Evolutionary conservation across 2,888 invertebrate species (phyloP), one percentile per base, ranked within the genome.

Genomic region (Vannuccia rotundouncinata): DNA sequence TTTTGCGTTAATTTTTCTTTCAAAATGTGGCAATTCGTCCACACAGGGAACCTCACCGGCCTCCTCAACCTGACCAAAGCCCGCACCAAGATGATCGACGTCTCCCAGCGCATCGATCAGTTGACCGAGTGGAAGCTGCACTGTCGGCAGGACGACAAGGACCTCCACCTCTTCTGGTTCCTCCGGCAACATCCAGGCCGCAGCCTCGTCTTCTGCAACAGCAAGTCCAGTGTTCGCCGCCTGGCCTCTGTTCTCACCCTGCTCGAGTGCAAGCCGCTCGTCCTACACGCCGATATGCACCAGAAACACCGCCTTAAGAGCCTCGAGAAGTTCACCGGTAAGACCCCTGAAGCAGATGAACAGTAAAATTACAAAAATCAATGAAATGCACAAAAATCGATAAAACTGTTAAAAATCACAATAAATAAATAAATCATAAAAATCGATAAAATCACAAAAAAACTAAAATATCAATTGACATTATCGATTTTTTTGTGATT

Each of bases 221-320:
- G 90, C 77, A 96, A 99, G 80, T 95, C 95, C 82, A 94, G 95
- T 87, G 94, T 97, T 0, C 92, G 93, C 84, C 90, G 97, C 29
- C 86, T 92, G 31, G 88, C 89, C 31, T 89, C 90, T 59, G 84
- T 91, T 5, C 86, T 90, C 77, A 84, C 84, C 0, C 81, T 80
- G 13, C 74, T 82, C 0, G 31, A 81, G 27, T 77, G 81, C n/a
- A 22, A 25, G 13, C 77, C 81, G 59, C 82, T 88, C 29, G 45
- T 76, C 74, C 86, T 90, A 0, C 90, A 91, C 85, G 90, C 90
- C 0, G 89, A 89, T 82, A 96, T 99, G 97, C 93, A 93, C 82
- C 99, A 99, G 87, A 91, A 93, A 82, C 95, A 96, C 85, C 90
- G 99, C 22, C 89, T 99, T 59, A 95, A 94, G 87, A 98, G 95